These are phyloP conservation scores for Rhagonycha fulva DNA, from an alignment of 2,888 invertebrate species.

Conservation along the genomic window DNA sequence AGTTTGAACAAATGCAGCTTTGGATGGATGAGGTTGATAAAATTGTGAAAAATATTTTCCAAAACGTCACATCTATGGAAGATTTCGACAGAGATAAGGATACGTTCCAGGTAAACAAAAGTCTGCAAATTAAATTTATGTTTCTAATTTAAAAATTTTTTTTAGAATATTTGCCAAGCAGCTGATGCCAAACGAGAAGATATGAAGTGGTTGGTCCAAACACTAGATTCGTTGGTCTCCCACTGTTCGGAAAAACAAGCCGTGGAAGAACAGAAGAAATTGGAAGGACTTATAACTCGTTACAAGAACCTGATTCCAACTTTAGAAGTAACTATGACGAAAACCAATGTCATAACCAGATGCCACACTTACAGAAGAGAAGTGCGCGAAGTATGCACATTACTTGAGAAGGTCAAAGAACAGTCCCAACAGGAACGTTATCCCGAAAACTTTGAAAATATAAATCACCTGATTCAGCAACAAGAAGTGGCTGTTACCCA, in stretches of 20 bases:
- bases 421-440: conserved; percentile 67
- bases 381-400: conserved; percentile 81
- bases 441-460: conserved; percentile 73
- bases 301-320: conserved; percentile 92
- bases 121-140: background rate
- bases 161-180: conserved; percentile 85
- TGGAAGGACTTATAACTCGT: conserved; percentile 82
- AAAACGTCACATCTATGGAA: conserved; percentile 83
- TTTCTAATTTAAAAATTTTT: conserved; percentile 24
- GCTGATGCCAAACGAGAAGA: conserved; percentile 90
- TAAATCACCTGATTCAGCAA: conserved; percentile 75
- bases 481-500: conserved; percentile 84
- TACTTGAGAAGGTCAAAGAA: conserved; percentile 77
- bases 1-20: conserved; percentile 78
- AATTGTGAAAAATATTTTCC: conserved; percentile 80
- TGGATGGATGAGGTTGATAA: conserved; percentile 93
- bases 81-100: conserved; percentile 90
- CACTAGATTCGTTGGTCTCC: conserved; percentile 81
- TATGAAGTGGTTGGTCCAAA: conserved; percentile 94
- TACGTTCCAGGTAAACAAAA: conserved; percentile 78
- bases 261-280: conserved; percentile 75
- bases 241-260: conserved; percentile 83
- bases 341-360: conserved; percentile 89
- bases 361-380: conserved; percentile 91
- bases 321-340: conserved; percentile 90